Base-by-base conservation (phyloP, 2,113 vertebrate species). In the Ascaphus truei region DNA sequence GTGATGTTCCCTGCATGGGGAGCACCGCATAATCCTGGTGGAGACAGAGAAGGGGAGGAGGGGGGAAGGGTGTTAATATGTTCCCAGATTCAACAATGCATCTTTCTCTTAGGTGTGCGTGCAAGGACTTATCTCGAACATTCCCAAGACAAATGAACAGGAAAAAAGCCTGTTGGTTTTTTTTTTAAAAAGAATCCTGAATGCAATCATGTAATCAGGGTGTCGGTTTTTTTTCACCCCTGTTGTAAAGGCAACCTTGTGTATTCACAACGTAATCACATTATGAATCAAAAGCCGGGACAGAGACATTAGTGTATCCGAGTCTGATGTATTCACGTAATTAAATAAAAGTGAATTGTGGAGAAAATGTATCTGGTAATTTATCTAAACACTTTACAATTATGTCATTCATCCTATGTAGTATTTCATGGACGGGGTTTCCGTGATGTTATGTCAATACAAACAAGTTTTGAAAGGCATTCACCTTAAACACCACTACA, bases 231-330 rank as follows among this genome's bases (percentile, higher is more conserved):
- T n/a, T n/a, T 8, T 25, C 15, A 7, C 36, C 39, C 22, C 20
- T 23, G 27, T 9, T 22, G 37, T 41, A 16, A 23, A 26, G 33
- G 37, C 36, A 7, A 7, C 20, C 64, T 16, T 64, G 62, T 52
- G 22, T 45, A 45, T 67, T 67, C 27, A 43, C 34, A 41, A 51
- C 16, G 31, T 52, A 64, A 67, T 67, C 64, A 27, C 13, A 16
- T 67, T 56, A 23, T 45, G 64, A 23, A 64, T 63, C 27, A 50
- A 16, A 34, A 50, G 61, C 36, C 16, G 36, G 27, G 29, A 26
- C 45, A 20, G 26, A 30, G 62, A 34, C n/a, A 53, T 52, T 64
- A 39, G 37, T 22, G 12, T 15, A 25, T 16, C 61, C 5, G 10
- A 25, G 12, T 10, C 27, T 34, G 7, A 51, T 36, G 20, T 50